Evolutionary conservation across 2,888 invertebrate species (phyloP), one percentile per base, ranked within the genome.

Genomic region (Cheilosia vulpina): DNA sequence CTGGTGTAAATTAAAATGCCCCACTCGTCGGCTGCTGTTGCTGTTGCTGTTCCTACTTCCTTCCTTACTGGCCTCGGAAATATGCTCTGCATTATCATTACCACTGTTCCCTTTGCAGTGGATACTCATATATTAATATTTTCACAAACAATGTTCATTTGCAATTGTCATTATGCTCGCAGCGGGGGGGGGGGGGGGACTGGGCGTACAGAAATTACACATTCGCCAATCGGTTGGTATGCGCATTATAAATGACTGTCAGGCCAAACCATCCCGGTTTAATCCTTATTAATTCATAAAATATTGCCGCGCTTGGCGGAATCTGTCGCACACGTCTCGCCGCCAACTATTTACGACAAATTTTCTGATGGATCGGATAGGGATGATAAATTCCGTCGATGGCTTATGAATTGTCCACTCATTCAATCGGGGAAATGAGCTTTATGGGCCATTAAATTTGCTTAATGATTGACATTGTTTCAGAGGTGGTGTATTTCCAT

Each of bases 391-490:
- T 63, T 85, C 72, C 81, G 38, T 84, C 75, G 57, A 85, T 76
- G 68, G 50, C 63, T 77, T 81, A 76, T 81, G 84, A 76, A 85
- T 72, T 72, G 84, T 72, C 71, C 81, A 85, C 72, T 84, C 69
- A 85, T 85, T 85, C 72, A 85, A 76, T 85, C 72, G 72, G 76
- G 81, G 76, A 85, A 85, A 81, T 80, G 77, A 76, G 83, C 85
- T 76, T 85, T 85, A 76, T 81, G 85, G 85, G 71, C 81, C 81
- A 85, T 85, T 85, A 85, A 81, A 85, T 81, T 85, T 81, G 85
- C 81, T 80, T 77, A 85, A 81, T 85, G 85, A 81, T 85, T 85
- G 77, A 85, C 76, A 81, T 85, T 85, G 85, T 76, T 81, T 41
- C 76, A 57, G 62, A 63, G 81, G 69, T 76, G 81, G 76, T 71